Evolutionary conservation across 2,888 invertebrate genomes (phyloP).

Genomic region (Pristionchus mayeri): DNA sequence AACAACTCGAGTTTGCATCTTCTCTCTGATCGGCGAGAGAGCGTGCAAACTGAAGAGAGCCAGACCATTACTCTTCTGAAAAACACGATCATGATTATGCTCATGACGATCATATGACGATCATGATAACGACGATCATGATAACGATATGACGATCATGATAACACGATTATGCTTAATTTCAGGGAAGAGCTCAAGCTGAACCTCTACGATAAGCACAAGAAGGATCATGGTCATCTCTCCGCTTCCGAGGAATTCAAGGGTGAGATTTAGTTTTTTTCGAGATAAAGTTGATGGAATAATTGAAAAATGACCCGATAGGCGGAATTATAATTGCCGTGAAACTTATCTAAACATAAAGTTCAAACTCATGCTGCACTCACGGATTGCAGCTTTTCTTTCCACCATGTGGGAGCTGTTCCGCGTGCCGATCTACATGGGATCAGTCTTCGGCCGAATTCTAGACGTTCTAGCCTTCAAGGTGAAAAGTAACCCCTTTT

Average conservation of each 20-base stretch:
- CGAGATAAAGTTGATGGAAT: background rate
- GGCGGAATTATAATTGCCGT: background rate
- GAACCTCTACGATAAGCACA: constrained; percentile 71
- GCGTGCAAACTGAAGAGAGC: no score
- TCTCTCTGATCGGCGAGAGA: no score
- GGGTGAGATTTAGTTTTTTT: background rate
- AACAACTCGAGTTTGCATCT: no score
- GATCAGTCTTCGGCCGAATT: constrained; percentile 73
- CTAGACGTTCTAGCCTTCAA: constrained; percentile 76
- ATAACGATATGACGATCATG: no score
- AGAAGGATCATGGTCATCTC: constrained; percentile 64
- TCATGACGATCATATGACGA: no score
- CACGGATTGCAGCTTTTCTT: constrained; percentile 55
- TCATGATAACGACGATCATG: no score
- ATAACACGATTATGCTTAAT: no score
- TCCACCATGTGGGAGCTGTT: constrained; percentile 65
- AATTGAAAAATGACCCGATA: background rate
- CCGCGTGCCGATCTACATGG: constrained; percentile 70
- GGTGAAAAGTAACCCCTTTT: constrained; percentile 47
- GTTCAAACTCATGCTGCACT: background rate
- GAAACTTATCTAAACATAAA: background rate
- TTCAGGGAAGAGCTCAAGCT: constrained; percentile 50
- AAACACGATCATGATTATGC: no score
- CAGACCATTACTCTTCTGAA: no score
- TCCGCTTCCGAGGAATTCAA: constrained; percentile 41